A percentile compares a stretch with the other conserved stretches of the same genome.
These are phyloP conservation scores for Muscicapa adusta DNA, from an alignment of 2,113 vertebrate species.

Conservation along the genomic window DNA sequence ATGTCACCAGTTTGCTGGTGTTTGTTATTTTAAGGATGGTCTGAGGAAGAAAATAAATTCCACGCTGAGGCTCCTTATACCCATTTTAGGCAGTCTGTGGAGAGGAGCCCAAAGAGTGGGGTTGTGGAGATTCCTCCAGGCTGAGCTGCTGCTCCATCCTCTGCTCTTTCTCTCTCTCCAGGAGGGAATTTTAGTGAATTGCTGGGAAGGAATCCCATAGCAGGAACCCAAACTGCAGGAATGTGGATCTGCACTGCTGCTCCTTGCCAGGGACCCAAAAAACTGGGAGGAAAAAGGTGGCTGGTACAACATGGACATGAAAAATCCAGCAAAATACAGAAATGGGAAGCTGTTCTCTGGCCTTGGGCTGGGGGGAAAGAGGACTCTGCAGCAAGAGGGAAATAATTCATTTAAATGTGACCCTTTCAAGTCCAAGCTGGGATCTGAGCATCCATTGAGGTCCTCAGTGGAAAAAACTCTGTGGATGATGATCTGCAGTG, in stretches of 20 bases:
- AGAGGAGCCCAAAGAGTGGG: constrained; percentile 17
- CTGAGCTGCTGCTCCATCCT: background rate
- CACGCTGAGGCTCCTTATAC: background rate
- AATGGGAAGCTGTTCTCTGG: background rate
- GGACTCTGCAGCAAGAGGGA: background rate
- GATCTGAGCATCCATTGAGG: background rate
- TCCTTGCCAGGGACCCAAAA: background rate
- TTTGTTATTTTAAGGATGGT: constrained; percentile 64
- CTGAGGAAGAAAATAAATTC: constrained; percentile 54
- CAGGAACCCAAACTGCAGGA: background rate
- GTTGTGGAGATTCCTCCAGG: constrained; percentile 34
- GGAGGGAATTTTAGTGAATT: background rate
- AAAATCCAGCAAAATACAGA: background rate
- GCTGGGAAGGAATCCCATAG: background rate
- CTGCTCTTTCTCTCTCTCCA: background rate
- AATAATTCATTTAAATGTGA: background rate
- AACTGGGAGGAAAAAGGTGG: fast-evolving
- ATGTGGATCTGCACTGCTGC: fast-evolving
- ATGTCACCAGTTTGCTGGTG: constrained; percentile 12
- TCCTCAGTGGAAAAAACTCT: background rate
- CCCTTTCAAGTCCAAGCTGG: background rate
- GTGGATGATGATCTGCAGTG: background rate
- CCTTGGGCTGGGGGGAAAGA: background rate
- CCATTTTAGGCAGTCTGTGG: constrained; percentile 57
- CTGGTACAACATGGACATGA: fast-evolving